A percentile compares a stretch with the other conserved stretches of the same genome.
Conservation (phyloP, 2,888 invertebrate genomes). For the Caenorhabditis sp. region DNA sequence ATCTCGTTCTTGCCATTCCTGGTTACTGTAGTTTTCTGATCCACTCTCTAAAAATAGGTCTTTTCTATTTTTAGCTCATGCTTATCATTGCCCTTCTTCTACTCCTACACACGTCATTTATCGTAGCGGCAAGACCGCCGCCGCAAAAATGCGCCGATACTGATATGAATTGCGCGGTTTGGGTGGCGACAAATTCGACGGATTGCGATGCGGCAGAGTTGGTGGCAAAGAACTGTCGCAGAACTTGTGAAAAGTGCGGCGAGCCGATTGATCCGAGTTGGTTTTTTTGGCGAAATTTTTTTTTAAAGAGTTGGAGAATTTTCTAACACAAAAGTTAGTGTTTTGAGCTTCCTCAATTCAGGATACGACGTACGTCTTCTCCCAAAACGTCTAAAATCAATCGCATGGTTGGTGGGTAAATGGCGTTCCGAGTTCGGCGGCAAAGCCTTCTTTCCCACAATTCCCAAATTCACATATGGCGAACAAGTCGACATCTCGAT, state of each 20-base stretch:
- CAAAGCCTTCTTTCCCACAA: conserved; percentile 70
- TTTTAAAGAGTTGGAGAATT: neutral
- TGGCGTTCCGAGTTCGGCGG: conserved; percentile 70
- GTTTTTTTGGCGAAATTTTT: conserved; percentile 7
- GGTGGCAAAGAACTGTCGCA: conserved; percentile 52
- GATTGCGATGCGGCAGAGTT: conserved; percentile 50
- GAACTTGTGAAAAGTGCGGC: conserved; percentile 58
- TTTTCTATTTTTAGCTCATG: neutral
- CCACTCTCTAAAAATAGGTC: neutral
- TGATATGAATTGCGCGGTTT: conserved; percentile 66
- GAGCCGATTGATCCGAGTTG: conserved; percentile 46
- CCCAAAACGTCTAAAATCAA: conserved; percentile 54
- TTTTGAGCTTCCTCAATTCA: conserved; percentile 17
- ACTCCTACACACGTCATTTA: neutral
- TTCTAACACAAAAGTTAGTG: neutral
- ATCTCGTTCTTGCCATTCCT: no score
- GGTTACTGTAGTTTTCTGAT: neutral
- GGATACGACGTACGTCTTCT: conserved; percentile 64
- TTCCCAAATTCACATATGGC: conserved; percentile 70
- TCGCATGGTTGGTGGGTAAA: conserved; percentile 69
- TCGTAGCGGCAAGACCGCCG: neutral
- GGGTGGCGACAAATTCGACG: conserved; percentile 48
- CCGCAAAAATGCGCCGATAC: conserved; percentile 56
- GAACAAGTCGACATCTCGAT: conserved; percentile 68
- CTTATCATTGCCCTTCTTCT: neutral